A percentile compares a stretch with the other conserved stretches of the same genome.
These are phyloP conservation scores for Melanotaenia boesemani DNA, from an alignment of 2,797 vertebrate species.

Conservation along the genomic window DNA sequence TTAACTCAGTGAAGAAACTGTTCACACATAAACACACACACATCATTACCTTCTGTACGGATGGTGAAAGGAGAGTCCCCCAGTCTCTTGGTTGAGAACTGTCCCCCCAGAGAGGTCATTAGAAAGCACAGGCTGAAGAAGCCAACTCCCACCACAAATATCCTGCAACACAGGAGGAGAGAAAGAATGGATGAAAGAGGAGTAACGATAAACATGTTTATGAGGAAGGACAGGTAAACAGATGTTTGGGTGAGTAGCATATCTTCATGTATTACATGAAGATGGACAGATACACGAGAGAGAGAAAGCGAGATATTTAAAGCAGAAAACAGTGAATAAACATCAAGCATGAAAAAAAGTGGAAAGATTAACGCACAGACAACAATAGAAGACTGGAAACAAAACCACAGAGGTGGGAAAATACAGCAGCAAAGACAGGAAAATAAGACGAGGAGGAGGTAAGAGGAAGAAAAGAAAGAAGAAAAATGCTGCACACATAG, in stretches of 20 bases:
- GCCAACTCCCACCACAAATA: slow-evolving; percentile 93
- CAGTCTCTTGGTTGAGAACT: slow-evolving; percentile 92
- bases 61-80: slow-evolving; percentile 95
- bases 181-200: slow-evolving; percentile 32
- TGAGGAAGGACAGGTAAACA: slow-evolving; percentile 45
- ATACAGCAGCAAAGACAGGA: neutral
- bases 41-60: slow-evolving; percentile 90
- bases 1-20: slow-evolving; percentile 27
- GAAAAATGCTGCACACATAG: slow-evolving; percentile 44
- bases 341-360: slow-evolving; percentile 7
- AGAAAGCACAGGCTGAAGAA: slow-evolving; percentile 98
- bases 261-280: neutral
- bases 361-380: slow-evolving; percentile 11
- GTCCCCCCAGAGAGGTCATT: slow-evolving; percentile 95
- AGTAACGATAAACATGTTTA: slow-evolving; percentile 34
- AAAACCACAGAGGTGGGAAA: neutral
- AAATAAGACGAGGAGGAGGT: neutral
- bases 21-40: slow-evolving; percentile 30
- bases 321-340: slow-evolving; percentile 6
- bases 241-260: slow-evolving; percentile 23
- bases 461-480: slow-evolving; percentile 15
- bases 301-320: slow-evolving; percentile 8
- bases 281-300: slow-evolving; percentile 4
- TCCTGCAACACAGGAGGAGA: slow-evolving; percentile 79
- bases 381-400: neutral